A percentile compares a stretch with the other conserved stretches of the same genome.
Conservation (phyloP, 2,888 invertebrate species). For the Theristus sp. region DNA sequence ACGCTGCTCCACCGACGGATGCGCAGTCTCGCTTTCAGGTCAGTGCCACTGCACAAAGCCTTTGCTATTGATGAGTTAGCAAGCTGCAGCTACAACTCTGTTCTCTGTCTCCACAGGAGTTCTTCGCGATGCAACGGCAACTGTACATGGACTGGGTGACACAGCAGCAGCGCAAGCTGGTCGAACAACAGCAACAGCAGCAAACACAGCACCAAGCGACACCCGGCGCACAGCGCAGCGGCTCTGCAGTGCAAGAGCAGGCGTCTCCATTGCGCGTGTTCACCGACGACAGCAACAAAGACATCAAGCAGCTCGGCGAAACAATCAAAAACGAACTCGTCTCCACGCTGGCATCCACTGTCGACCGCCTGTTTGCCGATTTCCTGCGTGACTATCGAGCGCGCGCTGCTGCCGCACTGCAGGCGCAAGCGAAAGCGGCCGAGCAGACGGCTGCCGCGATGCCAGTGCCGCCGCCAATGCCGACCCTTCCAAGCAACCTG, state of each 20-base stretch:
- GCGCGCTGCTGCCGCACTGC: neutral
- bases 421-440: neutral
- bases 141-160: constrained; percentile 43
- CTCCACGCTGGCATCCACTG: constrained; percentile 57
- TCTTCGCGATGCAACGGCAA: constrained; percentile 72
- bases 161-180: constrained; percentile 40
- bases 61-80: no score
- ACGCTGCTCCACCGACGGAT: no score
- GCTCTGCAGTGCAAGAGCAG: neutral
- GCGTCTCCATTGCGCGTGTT: neutral
- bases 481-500: neutral
- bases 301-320: constrained; percentile 59
- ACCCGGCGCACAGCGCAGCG: neutral
- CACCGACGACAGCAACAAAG: constrained; percentile 3
- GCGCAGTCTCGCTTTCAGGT: no score
- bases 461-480: neutral
- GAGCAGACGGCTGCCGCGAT: neutral
- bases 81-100: no score
- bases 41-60: no score
- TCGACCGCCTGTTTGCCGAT: constrained; percentile 50
- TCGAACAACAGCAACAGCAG: constrained; percentile 4
- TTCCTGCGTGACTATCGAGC: constrained; percentile 4
- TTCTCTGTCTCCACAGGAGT: no score
- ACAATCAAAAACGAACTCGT: constrained; percentile 73
- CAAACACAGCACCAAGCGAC: neutral